phyloP scores from a whole-genome alignment of 2,113 vertebrate species.

The Dipodomys stephensi region DNA sequence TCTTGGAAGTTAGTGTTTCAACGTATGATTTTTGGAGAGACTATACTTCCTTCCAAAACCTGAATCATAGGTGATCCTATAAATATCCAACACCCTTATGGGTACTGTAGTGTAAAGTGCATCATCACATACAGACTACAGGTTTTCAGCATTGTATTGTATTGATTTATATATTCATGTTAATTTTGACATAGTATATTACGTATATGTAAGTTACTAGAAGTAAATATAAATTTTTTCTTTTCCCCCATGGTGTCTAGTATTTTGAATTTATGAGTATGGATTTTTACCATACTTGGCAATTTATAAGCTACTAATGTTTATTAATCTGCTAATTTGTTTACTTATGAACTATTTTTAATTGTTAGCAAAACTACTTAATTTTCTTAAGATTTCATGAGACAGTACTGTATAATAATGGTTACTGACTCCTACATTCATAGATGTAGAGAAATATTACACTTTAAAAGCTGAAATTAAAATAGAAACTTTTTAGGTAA shows the following conservation, averaged over 20 bases:
- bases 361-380: background rate
- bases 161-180: background rate
- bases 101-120: background rate
- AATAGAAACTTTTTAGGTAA: background rate
- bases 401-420: background rate
- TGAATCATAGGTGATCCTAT: background rate
- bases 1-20: background rate
- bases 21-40: background rate
- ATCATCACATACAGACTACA: background rate
- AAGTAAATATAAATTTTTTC: background rate
- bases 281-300: background rate
- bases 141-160: background rate
- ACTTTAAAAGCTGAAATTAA: background rate
- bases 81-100: background rate
- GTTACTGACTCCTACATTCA: background rate
- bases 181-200: background rate
- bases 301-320: background rate
- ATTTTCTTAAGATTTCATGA: background rate
- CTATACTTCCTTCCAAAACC: background rate
- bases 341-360: slow-evolving; percentile 17
- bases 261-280: background rate
- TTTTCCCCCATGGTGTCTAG: background rate
- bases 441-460: slow-evolving; percentile 20
- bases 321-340: background rate
- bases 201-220: background rate